Base-by-base conservation (phyloP, 2,888 invertebrate genomes). In the Protonemura montana region DNA sequence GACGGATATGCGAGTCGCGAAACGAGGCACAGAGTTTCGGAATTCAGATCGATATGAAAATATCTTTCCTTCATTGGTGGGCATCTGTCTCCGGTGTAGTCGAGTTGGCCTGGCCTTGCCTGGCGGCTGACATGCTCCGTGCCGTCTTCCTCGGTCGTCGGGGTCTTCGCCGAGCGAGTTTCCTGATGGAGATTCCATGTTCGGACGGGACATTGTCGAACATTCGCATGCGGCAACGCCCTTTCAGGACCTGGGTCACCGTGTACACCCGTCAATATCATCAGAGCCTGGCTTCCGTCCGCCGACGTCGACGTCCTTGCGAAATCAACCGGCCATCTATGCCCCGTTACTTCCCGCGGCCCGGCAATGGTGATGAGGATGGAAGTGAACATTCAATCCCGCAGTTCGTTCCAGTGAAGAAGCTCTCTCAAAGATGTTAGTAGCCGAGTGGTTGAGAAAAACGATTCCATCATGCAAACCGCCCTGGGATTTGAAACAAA, bases 31-130 rank as follows among this genome's bases (percentile, higher is more conserved):
- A 35, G 27, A 28, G 78, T 78, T 78, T 78, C 28, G n/a, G 7
- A 26, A 78, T 78, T 28, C 78, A 78, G 28, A 78, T 78, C 78
- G 78, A 78, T 78, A 78, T 78, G 78, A 78, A 78, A 78, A 78
- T 78, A 78, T 78, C 78, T 26, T 78, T 13, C 21, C 28, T 27
- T 3, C n/a, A 0, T 78, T 10, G 78, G 59, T 13, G 16, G 13
- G 59, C 16, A 59, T 59, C 59, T 59, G 59, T 59, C 59, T 59
- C 35, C 21, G 6, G 59, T 59, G 35, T 10, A 35, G 35, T 35
- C 35, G 35, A 3, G 35, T 35, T 6, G 21, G 21, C 13, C 59
- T 21, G 35, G 35, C 35, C 35, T 35, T 35, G 35, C 35, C n/a
- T 21, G 21, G 59, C 59, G 59, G 59, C 59, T 21, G 21, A 59